These are phyloP conservation scores for Cryptus viduatorius DNA, from an alignment of 2,888 invertebrate species.

Conservation along the genomic window DNA sequence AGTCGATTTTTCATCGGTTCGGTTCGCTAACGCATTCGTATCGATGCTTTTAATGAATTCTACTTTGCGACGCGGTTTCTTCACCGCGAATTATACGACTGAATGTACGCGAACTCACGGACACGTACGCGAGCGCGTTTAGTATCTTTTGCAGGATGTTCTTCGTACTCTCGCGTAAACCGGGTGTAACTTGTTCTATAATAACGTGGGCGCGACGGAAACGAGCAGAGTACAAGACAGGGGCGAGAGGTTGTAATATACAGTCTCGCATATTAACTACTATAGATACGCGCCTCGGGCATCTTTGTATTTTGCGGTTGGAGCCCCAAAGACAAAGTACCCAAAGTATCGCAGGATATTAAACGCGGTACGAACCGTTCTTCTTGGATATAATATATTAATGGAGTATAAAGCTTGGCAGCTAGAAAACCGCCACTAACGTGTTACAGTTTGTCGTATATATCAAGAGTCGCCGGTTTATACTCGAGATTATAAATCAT, in stretches of 20 bases:
- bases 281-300: slow-evolving; percentile 27
- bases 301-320: slow-evolving; percentile 54
- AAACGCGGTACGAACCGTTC: slow-evolving; percentile 27
- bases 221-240: slow-evolving; percentile 56
- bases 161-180: slow-evolving; percentile 61
- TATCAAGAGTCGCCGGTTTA: slow-evolving; percentile 44
- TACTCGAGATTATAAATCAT: slow-evolving; percentile 60
- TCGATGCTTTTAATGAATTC: slow-evolving; percentile 43
- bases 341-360: slow-evolving; percentile 55
- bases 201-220: slow-evolving; percentile 62
- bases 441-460: slow-evolving; percentile 46
- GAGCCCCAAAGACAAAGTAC: slow-evolving; percentile 55
- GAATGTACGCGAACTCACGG: background rate
- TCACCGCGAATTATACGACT: slow-evolving; percentile 39
- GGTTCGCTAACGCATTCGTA: slow-evolving; percentile 1
- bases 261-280: slow-evolving; percentile 49
- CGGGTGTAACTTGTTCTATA: slow-evolving; percentile 63
- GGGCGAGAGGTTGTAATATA: slow-evolving; percentile 51
- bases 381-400: slow-evolving; percentile 56
- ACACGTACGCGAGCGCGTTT: background rate
- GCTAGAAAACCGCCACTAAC: slow-evolving; percentile 15
- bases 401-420: slow-evolving; percentile 34
- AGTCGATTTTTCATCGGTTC: background rate
- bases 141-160: slow-evolving; percentile 21
- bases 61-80: slow-evolving; percentile 20